Base-by-base conservation (phyloP, 2,113 vertebrate species). In the Genyomyrus donnyi region DNA sequence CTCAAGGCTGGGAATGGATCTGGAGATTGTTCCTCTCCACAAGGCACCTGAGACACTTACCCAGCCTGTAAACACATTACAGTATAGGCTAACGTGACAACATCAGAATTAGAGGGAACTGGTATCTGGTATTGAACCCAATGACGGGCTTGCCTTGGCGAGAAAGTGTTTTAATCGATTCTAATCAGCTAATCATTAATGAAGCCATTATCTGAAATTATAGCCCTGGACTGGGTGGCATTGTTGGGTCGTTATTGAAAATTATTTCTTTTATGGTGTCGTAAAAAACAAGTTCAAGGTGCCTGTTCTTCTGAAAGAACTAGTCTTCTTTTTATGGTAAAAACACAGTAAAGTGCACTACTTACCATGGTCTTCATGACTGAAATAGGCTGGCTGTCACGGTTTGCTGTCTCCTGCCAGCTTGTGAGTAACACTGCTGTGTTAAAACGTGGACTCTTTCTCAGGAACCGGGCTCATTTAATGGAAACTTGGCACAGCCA, bases 281-380 rank as follows among this genome's bases (percentile, higher is more conserved):
- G 6, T 50, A 53, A 58, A 50, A 88, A n/a, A 24, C 48, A 56
- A 48, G 88, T 83, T 89, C 21, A 42, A 89, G 31, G 27, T 83
- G 21, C 49, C 17, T 45, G 52, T 42, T 49, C 31, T 84, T 83
- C 48, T 52, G 9, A 24, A 49, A 9, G 27, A 39, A n/a, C 11
- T 27, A n/a, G 11, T 31, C 27, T 31, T 13, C 9, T 56, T 52
- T 87, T 56, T 87, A 31, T 53, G 19, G 83, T 49, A 10, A 85
- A 53, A 56, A 52, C 85, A 87, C n/a, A 93, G 92, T 93, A 95
- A 93, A 92, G 89, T 88, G 58, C 13, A 90, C 91, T 95, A 94
- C 94, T 95, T 94, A 95, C 50, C 27, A 35, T 87, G 27, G 17
- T 42, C 19, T 35, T 35, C 74, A 80, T n/a, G 5, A 5, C 74